A percentile compares a stretch with the other conserved stretches of the same genome.
Evolutionary conservation across 2,797 vertebrate genomes (phyloP).

Genomic region (Platalea minor): DNA sequence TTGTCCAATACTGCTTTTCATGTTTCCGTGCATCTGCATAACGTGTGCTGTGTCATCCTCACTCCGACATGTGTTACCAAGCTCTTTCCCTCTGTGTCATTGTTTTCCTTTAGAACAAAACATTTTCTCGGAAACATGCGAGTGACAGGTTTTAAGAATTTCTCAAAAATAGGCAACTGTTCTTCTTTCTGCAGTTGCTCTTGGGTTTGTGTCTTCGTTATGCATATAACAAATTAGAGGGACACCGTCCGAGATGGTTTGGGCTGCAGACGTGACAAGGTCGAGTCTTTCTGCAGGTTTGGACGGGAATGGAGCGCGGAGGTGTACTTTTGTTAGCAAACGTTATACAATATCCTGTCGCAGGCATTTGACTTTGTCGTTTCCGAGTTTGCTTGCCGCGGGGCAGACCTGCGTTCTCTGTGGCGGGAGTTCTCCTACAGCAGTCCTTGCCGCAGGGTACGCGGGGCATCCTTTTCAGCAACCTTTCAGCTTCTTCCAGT

Average conservation of each 20-base stretch:
- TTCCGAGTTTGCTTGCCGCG: neutral
- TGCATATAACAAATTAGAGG: accelerated
- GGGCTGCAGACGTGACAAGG: neutral
- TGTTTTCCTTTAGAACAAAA: neutral
- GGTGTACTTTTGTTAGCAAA: neutral
- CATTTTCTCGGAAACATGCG: neutral
- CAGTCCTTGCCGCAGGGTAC: neutral
- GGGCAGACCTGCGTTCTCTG: neutral
- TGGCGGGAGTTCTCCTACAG: neutral
- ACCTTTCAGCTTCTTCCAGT: neutral
- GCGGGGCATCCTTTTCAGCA: accelerated
- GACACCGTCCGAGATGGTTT: neutral
- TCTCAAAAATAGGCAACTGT: accelerated
- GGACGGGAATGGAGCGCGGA: accelerated
- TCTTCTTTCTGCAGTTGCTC: neutral
- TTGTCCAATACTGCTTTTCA: neutral
- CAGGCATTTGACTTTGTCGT: neutral
- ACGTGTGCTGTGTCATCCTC: neutral
- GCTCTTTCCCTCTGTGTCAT: neutral
- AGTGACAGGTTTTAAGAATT: neutral
- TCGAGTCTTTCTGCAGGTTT: neutral
- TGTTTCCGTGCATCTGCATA: accelerated
- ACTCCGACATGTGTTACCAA: neutral
- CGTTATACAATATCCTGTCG: neutral
- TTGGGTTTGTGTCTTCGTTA: neutral